phyloP scores from a whole-genome alignment of 2,797 vertebrate genomes.

The Pampus argenteus region DNA sequence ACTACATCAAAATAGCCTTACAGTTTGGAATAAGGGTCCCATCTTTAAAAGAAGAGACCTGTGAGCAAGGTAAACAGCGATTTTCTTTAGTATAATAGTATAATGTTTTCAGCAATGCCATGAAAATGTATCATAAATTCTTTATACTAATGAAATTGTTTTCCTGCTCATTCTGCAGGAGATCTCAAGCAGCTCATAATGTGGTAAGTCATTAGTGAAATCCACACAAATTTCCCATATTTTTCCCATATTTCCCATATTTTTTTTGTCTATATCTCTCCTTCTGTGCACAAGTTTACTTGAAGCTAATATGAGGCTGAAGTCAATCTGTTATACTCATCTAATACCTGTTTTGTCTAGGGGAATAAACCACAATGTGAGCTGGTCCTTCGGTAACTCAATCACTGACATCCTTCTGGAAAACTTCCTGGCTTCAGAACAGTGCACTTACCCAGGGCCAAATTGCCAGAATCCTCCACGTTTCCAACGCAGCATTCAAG shows the following conservation, averaged over 20 bases:
- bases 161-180: conserved; percentile 70
- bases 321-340: not conserved
- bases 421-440: conserved; percentile 66
- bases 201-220: conserved; percentile 78
- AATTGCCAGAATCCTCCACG: conserved; percentile 65
- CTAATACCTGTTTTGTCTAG: conserved; percentile 65
- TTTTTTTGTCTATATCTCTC: no score
- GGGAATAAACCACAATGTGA: conserved; percentile 85
- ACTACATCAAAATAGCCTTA: conserved; percentile 78
- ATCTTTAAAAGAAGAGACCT: conserved; percentile 72
- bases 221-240: no score
- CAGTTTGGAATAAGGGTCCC: conserved; percentile 81
- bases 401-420: conserved; percentile 79
- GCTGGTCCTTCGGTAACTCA: conserved; percentile 82
- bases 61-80: conserved; percentile 82
- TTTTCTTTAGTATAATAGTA: accelerated
- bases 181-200: conserved; percentile 87
- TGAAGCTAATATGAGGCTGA: no score
- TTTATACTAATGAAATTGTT: conserved; percentile 1
- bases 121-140: not conserved
- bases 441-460: conserved; percentile 67
- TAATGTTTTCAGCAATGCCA: not conserved
- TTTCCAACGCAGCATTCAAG: conserved; percentile 46
- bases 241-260: no score
- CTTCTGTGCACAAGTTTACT: no score